A percentile compares a stretch with the other conserved stretches of the same genome.
These are phyloP conservation scores for Periparus ater DNA, from an alignment of 2,797 vertebrate genomes.

Conservation along the genomic window DNA sequence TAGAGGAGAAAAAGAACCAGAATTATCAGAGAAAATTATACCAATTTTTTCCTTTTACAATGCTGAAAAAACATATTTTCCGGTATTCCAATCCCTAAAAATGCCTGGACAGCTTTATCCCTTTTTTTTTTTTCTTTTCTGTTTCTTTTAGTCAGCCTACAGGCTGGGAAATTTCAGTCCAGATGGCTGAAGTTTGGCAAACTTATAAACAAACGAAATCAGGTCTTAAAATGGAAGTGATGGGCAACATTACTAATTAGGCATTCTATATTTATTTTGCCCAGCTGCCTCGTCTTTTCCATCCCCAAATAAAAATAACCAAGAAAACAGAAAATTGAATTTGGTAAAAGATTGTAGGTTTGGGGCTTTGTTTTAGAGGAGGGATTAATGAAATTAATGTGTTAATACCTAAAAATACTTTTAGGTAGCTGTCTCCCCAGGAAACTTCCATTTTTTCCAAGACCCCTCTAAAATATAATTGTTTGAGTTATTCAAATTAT, in stretches of 20 bases:
- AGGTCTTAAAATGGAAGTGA: constrained; percentile 33
- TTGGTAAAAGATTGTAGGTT: background rate
- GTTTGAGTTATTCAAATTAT: background rate
- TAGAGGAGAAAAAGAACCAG: background rate
- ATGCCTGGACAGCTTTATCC: background rate
- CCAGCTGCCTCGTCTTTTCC: constrained; percentile 23
- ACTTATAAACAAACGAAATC: constrained; percentile 29
- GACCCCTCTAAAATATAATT: background rate
- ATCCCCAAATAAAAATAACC: background rate
- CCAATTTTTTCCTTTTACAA: background rate
- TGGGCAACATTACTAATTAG: constrained; percentile 17
- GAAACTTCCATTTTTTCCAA: background rate
- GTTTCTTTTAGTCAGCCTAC: background rate
- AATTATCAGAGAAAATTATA: background rate
- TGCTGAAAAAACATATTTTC: background rate
- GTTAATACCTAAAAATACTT: background rate
- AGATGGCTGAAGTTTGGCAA: constrained; percentile 55
- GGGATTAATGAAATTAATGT: background rate
- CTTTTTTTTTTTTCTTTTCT: too few relatives aligned
- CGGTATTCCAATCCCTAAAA: background rate
- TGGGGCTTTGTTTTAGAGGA: background rate
- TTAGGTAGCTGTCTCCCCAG: background rate
- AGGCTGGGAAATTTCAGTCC: constrained; percentile 9
- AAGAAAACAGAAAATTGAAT: background rate
- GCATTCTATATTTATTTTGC: constrained; percentile 33